Evolutionary conservation across 2,797 vertebrate species (phyloP).

Genomic region (Kryptopterus vitreolus): DNA sequence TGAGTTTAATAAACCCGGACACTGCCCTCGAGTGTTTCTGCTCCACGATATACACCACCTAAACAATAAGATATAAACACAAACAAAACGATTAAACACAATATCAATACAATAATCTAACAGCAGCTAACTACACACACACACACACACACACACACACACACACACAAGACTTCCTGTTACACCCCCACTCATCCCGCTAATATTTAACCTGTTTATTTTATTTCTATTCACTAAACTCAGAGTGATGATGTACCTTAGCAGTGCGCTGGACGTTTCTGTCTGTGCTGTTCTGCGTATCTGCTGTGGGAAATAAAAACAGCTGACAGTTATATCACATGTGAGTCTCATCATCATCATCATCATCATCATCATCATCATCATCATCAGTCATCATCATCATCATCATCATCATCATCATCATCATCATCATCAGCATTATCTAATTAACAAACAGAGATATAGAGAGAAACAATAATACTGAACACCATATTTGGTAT

Average conservation of each 20-base stretch:
- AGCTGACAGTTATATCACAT: no score
- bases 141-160: neutral
- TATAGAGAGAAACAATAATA: neutral
- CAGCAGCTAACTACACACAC: no score
- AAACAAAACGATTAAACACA: no score
- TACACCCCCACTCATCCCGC: neutral
- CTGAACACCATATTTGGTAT: neutral
- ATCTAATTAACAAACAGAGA: neutral
- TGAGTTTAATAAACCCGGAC: conserved; percentile 88
- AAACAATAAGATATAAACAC: conserved; percentile 13
- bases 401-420: neutral
- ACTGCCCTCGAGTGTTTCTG: conserved; percentile 92
- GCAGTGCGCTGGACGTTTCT: conserved; percentile 85
- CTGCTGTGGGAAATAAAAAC: neutral
- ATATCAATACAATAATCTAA: neutral
- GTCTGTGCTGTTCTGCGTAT: conserved; percentile 64
- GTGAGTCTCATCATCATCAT: neutral
- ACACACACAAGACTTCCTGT: neutral
- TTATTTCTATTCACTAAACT: neutral
- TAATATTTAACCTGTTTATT: neutral
- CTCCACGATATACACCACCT: conserved; percentile 94
- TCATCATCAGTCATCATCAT: conserved; percentile 5
- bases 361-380: neutral
- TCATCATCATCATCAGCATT: neutral
- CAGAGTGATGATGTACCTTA: conserved; percentile 76